Evolutionary conservation across 2,888 invertebrate species (phyloP), one percentile per base, ranked within the genome.

Genomic region (Neoitamus cyanurus): DNA sequence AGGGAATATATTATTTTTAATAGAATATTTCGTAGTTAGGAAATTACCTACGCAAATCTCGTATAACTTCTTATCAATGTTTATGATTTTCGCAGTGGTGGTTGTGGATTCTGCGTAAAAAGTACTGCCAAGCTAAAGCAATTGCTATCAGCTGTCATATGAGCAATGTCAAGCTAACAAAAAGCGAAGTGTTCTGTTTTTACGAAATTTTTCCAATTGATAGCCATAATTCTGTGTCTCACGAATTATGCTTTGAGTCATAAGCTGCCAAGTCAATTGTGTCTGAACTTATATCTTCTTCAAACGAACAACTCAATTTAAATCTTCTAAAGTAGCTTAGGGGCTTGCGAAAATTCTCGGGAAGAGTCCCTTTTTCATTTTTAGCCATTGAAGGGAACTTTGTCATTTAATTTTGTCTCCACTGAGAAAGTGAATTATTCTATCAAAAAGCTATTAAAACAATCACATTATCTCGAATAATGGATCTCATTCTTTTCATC

Each of bases 401-500:
- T 5, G 42, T 4, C 5, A 42, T 42, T 42, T n/a, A 15, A 15
- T 42, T 15, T 6, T 13, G 42, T 42, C n/a, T 42, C n/a, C n/a
- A n/a, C n/a, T n/a, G n/a, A n/a, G n/a, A n/a, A n/a, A n/a, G n/a
- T n/a, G n/a, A n/a, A n/a, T n/a, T n/a, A n/a, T n/a, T n/a, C n/a
- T n/a, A n/a, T n/a, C n/a, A n/a, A n/a, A n/a, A n/a, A n/a, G n/a
- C n/a, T n/a, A n/a, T n/a, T n/a, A n/a, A 25, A 58, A 9, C 25
- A 20, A 20, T 15, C 15, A n/a, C n/a, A 25, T 58, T 58, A 58
- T 58, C 7, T 58, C 2, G 7, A 5, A 58, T 9, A 58, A 78
- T 78, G 78, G 78, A 78, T 58, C 48, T 78, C 9, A 78, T 78
- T 13, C 25, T 31, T 3, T 31, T 48, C 5, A 78, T 78, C 15